Percentiles rank a stretch among this genome's conserved stretches.
phyloP scores from a whole-genome alignment of 2,113 vertebrate species.

The Capreolus pygargus region DNA sequence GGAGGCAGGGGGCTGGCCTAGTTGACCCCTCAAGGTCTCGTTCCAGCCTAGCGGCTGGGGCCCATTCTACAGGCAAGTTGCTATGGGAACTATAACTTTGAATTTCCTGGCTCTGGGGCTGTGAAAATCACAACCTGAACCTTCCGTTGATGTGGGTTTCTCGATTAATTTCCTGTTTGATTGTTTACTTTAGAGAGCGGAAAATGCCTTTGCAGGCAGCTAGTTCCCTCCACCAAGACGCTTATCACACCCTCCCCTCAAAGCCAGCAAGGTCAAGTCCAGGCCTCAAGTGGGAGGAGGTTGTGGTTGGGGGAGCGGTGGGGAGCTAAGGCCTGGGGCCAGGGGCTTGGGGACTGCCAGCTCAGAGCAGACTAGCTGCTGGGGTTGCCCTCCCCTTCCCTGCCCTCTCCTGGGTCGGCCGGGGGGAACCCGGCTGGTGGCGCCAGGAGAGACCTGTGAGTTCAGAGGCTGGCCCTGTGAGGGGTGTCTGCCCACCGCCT shows the following conservation, averaged over 20 bases:
- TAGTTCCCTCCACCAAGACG: slow-evolving; percentile 38
- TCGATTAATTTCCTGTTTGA: slow-evolving; percentile 78
- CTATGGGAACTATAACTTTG: slow-evolving; percentile 75
- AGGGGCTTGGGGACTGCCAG: neutral
- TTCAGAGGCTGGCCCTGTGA: neutral
- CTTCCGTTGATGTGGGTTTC: slow-evolving; percentile 75
- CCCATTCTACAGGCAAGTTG: slow-evolving; percentile 48
- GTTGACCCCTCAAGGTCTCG: slow-evolving; percentile 28
- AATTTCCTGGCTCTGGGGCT: slow-evolving; percentile 75
- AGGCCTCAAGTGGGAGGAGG: slow-evolving; percentile 57
- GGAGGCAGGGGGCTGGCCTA: slow-evolving; percentile 6
- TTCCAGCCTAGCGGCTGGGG: slow-evolving; percentile 17
- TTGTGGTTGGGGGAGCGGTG: rapidly evolving
- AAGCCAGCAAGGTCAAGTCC: slow-evolving; percentile 65
- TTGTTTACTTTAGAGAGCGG: slow-evolving; percentile 77
- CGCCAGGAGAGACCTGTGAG: neutral
- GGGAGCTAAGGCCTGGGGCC: neutral
- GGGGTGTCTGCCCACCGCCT: neutral
- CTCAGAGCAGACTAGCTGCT: neutral
- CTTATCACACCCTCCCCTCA: slow-evolving; percentile 50
- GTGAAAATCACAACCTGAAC: slow-evolving; percentile 79
- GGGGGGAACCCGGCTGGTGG: neutral
- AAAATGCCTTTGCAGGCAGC: slow-evolving; percentile 74
- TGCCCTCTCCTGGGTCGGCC: neutral
- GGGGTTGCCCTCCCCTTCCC: neutral